Conservation (phyloP, 2,797 vertebrate species). For the Sarcoramphus papa region DNA sequence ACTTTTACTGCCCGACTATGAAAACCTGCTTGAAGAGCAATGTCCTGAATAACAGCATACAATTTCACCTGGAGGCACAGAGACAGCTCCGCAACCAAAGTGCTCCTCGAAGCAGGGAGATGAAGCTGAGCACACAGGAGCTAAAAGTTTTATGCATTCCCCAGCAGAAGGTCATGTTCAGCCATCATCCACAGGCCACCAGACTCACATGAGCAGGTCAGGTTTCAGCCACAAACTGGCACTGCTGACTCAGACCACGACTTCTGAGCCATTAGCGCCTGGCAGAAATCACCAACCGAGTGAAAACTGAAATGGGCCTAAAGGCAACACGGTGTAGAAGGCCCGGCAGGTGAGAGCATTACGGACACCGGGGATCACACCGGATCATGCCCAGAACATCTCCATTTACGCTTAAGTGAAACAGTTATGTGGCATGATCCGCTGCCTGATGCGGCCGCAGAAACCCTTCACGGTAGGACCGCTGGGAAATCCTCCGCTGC, state of each 20-base stretch:
- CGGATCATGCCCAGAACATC: accelerated
- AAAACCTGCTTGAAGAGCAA: background rate
- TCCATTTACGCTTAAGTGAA: accelerated
- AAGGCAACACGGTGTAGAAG: accelerated
- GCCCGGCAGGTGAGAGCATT: accelerated
- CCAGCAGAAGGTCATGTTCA: background rate
- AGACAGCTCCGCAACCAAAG: background rate
- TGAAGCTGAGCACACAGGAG: accelerated
- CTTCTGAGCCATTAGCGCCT: background rate
- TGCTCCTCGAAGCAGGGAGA: background rate
- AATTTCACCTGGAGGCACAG: background rate
- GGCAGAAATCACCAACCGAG: accelerated
- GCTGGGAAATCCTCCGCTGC: background rate
- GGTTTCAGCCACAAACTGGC: background rate
- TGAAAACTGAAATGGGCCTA: background rate
- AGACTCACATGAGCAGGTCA: background rate
- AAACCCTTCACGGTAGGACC: accelerated
- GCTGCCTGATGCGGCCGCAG: background rate
- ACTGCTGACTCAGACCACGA: background rate
- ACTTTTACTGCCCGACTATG: background rate
- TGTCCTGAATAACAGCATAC: accelerated
- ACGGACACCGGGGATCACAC: accelerated
- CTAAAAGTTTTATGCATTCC: background rate
- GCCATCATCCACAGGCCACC: background rate
- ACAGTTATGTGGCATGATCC: accelerated